Base-by-base conservation (phyloP, 1,140 invertebrate genomes). In the Druon quercuslanigerum region DNA sequence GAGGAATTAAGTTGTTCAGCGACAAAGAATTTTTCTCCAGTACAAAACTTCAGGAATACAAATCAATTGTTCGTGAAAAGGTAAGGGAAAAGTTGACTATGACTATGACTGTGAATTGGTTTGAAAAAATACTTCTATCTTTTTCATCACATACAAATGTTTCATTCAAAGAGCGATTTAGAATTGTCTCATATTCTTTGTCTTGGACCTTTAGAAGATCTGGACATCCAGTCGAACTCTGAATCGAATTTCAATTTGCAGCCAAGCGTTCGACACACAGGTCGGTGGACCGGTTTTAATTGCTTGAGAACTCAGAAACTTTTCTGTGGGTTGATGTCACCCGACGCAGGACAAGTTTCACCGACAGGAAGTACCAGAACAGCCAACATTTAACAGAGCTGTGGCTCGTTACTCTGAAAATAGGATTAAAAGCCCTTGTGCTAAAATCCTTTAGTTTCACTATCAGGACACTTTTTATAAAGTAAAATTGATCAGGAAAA, bases 231-330 rank as follows among this genome's bases (percentile, higher is more conserved):
- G 75, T 77, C 71, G 54, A 73, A 73, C 57, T 79, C 74, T 51
- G 72, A 75, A 72, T 60, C 25, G n/a, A 75, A 71, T 70, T 80
- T 70, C 50, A 77, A 76, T 72, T 80, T 77, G 54, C 51, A 73
- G 72, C 75, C 75, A 80, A 80, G 79, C 77, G 57, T 66, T 66
- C 57, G 75, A 77, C 75, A 77, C 60, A 75, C 71, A 54, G 71
- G 50, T 51, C 50, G 56, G 75, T 75, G 73, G 75, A 80, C 75
- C 73, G 51, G 51, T 70, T 79, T 75, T 77, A 82, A 82, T 79
- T 77, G 77, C 75, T 57, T 57, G 70, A 51, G 74, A 79, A 77
- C 75, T 73, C 51, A 40, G 57, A 75, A 82, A 82, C 73, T 82
- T 79, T 82, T 75, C 71, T 51, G 46, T 40, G 57, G 57, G 57